Evolutionary conservation across 2,797 vertebrate genomes (phyloP).

Genomic region (Leptoclinus maculatus): DNA sequence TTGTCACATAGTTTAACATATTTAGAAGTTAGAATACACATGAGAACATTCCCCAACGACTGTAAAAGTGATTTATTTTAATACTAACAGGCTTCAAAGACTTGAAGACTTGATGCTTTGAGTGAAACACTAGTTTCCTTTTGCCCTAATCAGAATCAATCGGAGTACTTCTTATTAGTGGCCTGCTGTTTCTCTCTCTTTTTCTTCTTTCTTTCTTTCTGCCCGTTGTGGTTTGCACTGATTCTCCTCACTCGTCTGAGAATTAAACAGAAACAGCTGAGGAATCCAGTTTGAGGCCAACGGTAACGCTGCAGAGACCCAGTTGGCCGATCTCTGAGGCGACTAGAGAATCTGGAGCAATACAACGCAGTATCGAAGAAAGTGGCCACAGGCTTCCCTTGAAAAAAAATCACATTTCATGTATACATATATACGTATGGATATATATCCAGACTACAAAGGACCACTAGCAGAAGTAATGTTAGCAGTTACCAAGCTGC

Average conservation of each 20-base stretch:
- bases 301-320: constrained; percentile 62
- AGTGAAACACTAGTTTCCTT: constrained; percentile 30
- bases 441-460: background rate
- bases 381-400: constrained; percentile 19
- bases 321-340: constrained; percentile 53
- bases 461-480: background rate
- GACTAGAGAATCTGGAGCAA: constrained; percentile 31
- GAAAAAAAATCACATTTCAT: constrained; percentile 24
- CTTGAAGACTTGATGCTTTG: constrained; percentile 10
- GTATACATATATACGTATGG: too few relatives aligned
- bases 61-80: too few relatives aligned
- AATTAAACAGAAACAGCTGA: constrained; percentile 86
- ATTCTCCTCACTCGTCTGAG: constrained; percentile 68
- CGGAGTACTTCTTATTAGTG: constrained; percentile 20
- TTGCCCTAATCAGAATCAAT: constrained; percentile 30
- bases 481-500: background rate
- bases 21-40: background rate
- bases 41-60: background rate
- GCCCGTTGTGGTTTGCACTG: constrained; percentile 66
- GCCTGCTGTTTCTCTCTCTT: background rate
- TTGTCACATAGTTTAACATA: background rate
- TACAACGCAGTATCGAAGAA: constrained; percentile 38
- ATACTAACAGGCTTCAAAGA: background rate
- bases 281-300: constrained; percentile 79
- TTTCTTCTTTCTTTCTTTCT: constrained; percentile 33